These are phyloP conservation scores for Chelonus insularis DNA, from an alignment of 1,140 invertebrate species.

Conservation along the genomic window DNA sequence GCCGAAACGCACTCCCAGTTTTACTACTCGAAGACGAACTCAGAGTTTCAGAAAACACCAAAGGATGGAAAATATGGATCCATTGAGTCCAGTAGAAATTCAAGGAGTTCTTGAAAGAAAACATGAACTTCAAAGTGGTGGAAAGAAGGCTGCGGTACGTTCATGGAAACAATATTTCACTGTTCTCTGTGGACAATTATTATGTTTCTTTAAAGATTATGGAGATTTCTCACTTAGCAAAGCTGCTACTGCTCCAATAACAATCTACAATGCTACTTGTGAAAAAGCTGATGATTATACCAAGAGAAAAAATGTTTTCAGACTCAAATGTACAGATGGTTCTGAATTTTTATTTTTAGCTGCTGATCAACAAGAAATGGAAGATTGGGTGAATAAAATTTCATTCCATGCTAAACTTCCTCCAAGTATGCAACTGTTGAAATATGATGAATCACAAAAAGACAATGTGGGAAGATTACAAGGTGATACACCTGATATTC, in stretches of 20 bases:
- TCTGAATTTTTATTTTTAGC: conserved; percentile 91
- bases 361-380: conserved; percentile 73
- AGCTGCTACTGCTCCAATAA: conserved; percentile 86
- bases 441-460: conserved; percentile 70
- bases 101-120: conserved; percentile 92
- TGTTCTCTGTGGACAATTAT: conserved; percentile 91
- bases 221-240: conserved; percentile 87
- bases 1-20: conserved; percentile 89
- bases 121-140: conserved; percentile 90
- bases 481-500: conserved; percentile 42
- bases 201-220: conserved; percentile 98
- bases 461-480: conserved; percentile 53
- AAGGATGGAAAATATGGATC: conserved; percentile 70
- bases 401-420: conserved; percentile 90
- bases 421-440: conserved; percentile 84
- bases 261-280: conserved; percentile 84
- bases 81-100: conserved; percentile 86
- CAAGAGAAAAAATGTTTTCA: conserved; percentile 92
- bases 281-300: conserved; percentile 89
- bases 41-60: conserved; percentile 85
- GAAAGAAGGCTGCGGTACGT: conserved; percentile 90
- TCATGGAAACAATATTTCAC: conserved; percentile 96
- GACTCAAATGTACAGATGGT: conserved; percentile 84
- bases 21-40: conserved; percentile 87
- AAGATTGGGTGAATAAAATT: conserved; percentile 94